Conservation (phyloP, 2,888 invertebrate genomes). For the Argynnis bischoffii region DNA sequence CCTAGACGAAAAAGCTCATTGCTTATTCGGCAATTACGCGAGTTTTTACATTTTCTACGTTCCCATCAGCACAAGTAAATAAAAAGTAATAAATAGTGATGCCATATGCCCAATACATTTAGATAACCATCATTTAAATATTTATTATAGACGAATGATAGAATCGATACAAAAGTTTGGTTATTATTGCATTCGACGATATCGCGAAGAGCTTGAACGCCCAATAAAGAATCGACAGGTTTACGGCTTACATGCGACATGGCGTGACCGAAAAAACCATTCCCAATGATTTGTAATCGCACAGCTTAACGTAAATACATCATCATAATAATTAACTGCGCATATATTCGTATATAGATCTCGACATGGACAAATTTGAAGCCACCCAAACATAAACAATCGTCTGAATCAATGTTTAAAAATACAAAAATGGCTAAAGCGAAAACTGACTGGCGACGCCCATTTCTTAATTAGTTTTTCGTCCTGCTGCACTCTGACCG, state of each 20-base stretch:
- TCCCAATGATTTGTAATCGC: conserved; percentile 71
- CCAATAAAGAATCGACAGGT: conserved; percentile 74
- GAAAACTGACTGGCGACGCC: conserved; percentile 66
- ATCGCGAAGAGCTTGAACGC: conserved; percentile 62
- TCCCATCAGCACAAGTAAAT: conserved; percentile 10
- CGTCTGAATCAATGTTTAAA: conserved; percentile 50
- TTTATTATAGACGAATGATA: conserved; percentile 51
- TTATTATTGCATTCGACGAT: conserved; percentile 58
- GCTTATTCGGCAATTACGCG: conserved; percentile 20
- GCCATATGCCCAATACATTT: conserved; percentile 51
- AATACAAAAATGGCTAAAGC: conserved; percentile 63
- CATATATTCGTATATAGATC: conserved; percentile 51
- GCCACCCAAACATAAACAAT: background rate
- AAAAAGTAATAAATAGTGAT: background rate
- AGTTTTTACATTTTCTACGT: conserved; percentile 11
- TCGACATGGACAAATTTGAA: conserved; percentile 3
- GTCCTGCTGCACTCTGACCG: conserved; percentile 80
- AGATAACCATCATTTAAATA: conserved; percentile 60
- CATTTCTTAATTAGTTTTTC: conserved; percentile 80
- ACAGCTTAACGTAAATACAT: conserved; percentile 68
- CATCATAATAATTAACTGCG: conserved; percentile 68
- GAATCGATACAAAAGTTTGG: conserved; percentile 56
- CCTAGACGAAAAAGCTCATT: conserved; percentile 51
- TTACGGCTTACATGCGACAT: conserved; percentile 75
- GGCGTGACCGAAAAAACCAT: conserved; percentile 79